phyloP scores from a whole-genome alignment of 2,113 vertebrate genomes.

The Charadrius vociferus region DNA sequence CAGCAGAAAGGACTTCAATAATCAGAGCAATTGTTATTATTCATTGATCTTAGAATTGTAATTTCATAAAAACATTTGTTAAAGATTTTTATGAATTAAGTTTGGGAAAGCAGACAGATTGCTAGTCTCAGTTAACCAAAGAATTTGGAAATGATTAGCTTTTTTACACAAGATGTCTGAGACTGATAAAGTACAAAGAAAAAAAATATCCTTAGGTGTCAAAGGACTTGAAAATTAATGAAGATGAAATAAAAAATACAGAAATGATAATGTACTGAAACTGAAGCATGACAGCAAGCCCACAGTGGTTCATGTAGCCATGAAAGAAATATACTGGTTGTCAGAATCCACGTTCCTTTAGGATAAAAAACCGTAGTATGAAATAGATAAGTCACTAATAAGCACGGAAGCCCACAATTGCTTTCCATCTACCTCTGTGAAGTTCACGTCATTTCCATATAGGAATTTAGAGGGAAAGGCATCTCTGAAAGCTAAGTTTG shows the following conservation, averaged over 20 bases:
- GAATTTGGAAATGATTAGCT: neutral
- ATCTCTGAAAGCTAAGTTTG: neutral
- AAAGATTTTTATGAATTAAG: constrained; percentile 3
- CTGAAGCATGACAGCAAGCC: neutral
- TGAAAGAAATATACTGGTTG: neutral
- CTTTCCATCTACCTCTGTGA: neutral
- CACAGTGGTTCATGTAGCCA: neutral
- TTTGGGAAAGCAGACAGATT: neutral
- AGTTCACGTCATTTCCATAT: neutral
- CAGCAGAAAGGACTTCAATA: neutral
- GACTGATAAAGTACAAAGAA: neutral
- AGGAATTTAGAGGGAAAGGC: neutral
- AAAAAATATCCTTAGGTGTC: neutral
- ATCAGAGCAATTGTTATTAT: neutral
- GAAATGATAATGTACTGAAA: neutral
- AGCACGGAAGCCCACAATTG: neutral
- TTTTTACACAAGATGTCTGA: neutral
- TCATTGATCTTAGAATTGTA: neutral
- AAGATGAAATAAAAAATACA: neutral
- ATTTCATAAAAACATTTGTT: neutral
- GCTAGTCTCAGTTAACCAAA: neutral
- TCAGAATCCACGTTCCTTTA: neutral
- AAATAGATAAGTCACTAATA: neutral
- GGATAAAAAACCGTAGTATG: neutral
- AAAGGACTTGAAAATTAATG: neutral